These are phyloP conservation scores for Campoplex nolae DNA, from an alignment of 2,888 invertebrate species.

Conservation along the genomic window DNA sequence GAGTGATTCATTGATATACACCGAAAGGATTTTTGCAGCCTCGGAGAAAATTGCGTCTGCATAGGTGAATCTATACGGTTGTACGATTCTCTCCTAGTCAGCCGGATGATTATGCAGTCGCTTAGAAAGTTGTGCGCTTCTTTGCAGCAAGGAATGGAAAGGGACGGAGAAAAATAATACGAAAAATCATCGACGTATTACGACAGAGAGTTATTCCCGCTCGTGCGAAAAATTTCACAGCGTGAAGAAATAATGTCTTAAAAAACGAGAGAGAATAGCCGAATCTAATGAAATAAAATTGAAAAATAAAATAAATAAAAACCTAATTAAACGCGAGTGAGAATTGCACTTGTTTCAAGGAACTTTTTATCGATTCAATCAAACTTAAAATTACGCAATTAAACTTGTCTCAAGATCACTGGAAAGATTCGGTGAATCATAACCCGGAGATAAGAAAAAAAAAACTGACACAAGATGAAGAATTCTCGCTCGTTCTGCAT, in stretches of 20 bases:
- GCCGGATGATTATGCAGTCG: conserved; percentile 68
- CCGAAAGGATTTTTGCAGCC: conserved; percentile 48
- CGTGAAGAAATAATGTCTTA: not conserved
- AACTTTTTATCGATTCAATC: not conserved
- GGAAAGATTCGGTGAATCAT: not conserved
- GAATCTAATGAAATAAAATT: too few species aligned
- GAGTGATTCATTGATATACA: conserved; percentile 29
- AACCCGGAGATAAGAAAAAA: not conserved
- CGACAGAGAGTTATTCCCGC: not conserved
- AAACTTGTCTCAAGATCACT: not conserved
- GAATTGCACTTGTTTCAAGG: not conserved
- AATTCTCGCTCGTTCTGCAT: not conserved
- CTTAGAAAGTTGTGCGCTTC: conserved; percentile 68
- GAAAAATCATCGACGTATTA: not conserved
- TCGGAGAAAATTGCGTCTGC: conserved; percentile 64
- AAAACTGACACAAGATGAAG: not conserved
- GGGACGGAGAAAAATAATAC: not conserved
- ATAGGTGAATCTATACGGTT: conserved; percentile 36
- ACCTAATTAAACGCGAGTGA: not conserved
- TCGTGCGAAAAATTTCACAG: not conserved
- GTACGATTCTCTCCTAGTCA: conserved; percentile 35
- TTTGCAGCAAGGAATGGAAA: conserved; percentile 13
- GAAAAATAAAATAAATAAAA: too few species aligned
- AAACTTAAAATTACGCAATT: not conserved
- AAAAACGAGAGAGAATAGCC: not conserved